Evolutionary conservation across 2,797 vertebrate species (phyloP).

Genomic region (Gastrophryne carolinensis): DNA sequence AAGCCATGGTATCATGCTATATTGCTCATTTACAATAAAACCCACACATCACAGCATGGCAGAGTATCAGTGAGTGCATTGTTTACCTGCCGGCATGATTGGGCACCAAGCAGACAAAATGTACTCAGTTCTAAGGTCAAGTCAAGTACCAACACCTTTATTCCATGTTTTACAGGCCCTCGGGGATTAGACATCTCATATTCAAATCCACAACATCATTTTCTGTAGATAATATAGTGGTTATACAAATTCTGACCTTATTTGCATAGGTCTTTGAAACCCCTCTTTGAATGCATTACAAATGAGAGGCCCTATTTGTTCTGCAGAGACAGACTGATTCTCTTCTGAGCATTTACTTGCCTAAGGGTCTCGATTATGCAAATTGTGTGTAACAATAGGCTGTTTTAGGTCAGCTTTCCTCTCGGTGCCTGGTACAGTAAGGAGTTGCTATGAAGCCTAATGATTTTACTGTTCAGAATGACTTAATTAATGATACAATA

Average conservation of each 20-base stretch:
- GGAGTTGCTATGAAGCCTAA: background rate
- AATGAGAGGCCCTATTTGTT: background rate
- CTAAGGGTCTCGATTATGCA: conserved; percentile 23
- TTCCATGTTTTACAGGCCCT: background rate
- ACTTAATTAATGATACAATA: background rate
- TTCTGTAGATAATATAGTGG: conserved; percentile 25
- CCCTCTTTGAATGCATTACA: background rate
- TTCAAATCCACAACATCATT: conserved; percentile 26
- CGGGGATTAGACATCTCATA: conserved; percentile 6
- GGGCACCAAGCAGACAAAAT: no score
- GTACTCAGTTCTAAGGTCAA: no score
- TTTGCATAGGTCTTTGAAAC: conserved; percentile 22
- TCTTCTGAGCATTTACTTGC: background rate
- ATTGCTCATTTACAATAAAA: no score
- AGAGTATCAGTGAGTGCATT: no score
- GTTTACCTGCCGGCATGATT: no score
- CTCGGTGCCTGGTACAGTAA: background rate
- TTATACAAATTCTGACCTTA: conserved; percentile 36
- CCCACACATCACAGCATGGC: no score
- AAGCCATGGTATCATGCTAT: no score
- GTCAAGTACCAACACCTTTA: background rate
- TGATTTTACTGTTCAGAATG: background rate
- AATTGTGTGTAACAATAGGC: conserved; percentile 11
- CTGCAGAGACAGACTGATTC: background rate
- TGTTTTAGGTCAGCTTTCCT: background rate